Evolutionary conservation across 37 sponge, comb jelly and placozoan species (phyloP).

Genomic region (Haliclona indistincta): DNA sequence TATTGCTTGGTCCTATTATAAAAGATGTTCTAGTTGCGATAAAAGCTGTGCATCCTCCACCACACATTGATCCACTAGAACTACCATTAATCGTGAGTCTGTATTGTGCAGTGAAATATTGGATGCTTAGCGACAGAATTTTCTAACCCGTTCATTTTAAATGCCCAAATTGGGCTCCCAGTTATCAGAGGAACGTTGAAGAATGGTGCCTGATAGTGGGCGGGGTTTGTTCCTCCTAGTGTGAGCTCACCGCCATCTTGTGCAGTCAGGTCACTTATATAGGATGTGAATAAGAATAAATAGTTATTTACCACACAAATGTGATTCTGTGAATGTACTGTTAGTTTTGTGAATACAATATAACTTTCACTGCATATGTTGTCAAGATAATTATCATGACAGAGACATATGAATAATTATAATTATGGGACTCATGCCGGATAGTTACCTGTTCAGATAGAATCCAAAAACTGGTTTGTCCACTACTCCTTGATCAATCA

Average conservation of each 20-base stretch:
- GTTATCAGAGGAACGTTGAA: constrained; percentile 55
- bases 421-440: no score
- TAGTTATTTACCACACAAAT: no score
- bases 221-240: constrained; percentile 86
- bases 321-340: no score
- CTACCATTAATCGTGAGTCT: constrained; percentile 30
- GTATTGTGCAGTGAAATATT: no score
- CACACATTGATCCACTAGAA: constrained; percentile 37
- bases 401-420: no score
- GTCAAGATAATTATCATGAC: no score
- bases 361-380: no score
- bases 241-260: constrained; percentile 79
- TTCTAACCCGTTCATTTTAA: constrained; percentile 77
- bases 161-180: constrained; percentile 81
- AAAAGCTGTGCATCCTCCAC: constrained; percentile 81
- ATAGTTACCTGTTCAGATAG: constrained; percentile 83
- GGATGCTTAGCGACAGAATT: no score
- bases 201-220: constrained; percentile 69
- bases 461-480: constrained; percentile 84
- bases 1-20: constrained; percentile 72
- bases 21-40: constrained; percentile 96
- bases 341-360: no score
- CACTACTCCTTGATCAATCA: constrained; percentile 75
- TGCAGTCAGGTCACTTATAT: constrained; percentile 31
- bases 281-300: no score